A percentile compares a stretch with the other conserved stretches of the same genome.
phyloP scores from a whole-genome alignment of 2,113 vertebrate species.

The Oceanites oceanicus region DNA sequence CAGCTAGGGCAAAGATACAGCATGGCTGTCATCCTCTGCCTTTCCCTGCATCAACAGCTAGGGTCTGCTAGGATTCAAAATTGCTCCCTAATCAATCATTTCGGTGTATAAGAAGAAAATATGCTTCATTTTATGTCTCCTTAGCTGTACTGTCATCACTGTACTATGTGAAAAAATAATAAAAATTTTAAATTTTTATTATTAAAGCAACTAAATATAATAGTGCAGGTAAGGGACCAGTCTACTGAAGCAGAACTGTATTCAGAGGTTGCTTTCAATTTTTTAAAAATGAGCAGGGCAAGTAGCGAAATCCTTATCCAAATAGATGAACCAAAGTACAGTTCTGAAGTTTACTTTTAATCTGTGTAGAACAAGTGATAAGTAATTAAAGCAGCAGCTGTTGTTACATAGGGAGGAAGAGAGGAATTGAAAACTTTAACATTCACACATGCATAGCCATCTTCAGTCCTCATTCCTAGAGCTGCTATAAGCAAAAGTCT shows the following conservation, averaged over 20 bases:
- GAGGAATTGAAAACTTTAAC: neutral
- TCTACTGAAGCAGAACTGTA: neutral
- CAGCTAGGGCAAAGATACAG: neutral
- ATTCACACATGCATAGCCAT: neutral
- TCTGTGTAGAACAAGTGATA: neutral
- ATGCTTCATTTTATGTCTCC: rapidly evolving
- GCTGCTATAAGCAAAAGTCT: neutral
- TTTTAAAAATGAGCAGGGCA: neutral
- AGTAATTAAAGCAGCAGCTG: neutral
- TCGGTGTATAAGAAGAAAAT: neutral
- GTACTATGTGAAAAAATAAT: neutral
- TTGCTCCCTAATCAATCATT: neutral
- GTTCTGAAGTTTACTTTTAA: neutral
- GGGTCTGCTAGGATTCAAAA: neutral
- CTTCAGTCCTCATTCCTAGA: neutral
- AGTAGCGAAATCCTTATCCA: neutral
- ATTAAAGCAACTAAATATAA: neutral
- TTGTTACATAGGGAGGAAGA: neutral
- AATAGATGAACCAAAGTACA: neutral
- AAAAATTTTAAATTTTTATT: neutral
- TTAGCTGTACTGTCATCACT: neutral
- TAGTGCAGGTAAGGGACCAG: neutral
- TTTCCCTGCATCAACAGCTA: neutral
- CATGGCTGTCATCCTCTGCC: neutral
- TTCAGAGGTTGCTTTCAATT: neutral